A percentile compares a stretch with the other conserved stretches of the same genome.
Evolutionary conservation across 2,888 invertebrate genomes (phyloP).

Genomic region (Lepidonotus clava): DNA sequence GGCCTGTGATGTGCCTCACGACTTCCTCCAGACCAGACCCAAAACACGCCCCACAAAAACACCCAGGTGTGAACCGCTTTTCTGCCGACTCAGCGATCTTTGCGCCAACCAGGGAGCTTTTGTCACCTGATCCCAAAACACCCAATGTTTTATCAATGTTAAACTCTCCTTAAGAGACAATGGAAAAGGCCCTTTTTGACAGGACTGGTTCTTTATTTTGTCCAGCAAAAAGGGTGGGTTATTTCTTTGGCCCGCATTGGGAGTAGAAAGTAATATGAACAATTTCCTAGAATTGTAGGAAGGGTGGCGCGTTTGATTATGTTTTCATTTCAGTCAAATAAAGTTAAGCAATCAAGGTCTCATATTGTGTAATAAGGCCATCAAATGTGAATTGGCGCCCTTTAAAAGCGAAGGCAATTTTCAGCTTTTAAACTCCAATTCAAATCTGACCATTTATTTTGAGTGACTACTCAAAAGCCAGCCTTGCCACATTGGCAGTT

Average conservation of each 20-base stretch:
- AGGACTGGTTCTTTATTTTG: no score
- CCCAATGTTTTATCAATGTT: constrained; percentile 17
- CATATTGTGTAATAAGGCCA: constrained; percentile 32
- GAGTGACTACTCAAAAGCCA: no score
- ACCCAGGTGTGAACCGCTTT: neutral
- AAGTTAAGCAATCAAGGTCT: neutral
- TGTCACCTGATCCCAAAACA: constrained; percentile 3
- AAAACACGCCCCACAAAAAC: constrained; percentile 19
- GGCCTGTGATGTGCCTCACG: no score
- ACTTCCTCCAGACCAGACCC: no score
- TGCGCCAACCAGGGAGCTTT: neutral
- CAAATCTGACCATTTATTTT: neutral
- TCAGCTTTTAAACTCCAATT: constrained; percentile 28
- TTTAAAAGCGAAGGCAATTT: neutral
- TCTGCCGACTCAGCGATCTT: neutral
- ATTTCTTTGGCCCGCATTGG: neutral
- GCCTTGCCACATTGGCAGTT: no score
- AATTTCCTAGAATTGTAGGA: constrained; percentile 25
- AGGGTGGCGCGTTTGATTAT: neutral
- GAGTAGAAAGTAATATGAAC: constrained; percentile 11
- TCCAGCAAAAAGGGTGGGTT: no score
- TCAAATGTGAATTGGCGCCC: constrained; percentile 32
- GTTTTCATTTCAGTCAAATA: constrained; percentile 18
- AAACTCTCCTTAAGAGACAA: constrained; percentile 39
- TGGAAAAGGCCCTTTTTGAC: neutral